Conservation (phyloP, 2,113 vertebrate species). For the Sinocyclocheilus rhinocerous region DNA sequence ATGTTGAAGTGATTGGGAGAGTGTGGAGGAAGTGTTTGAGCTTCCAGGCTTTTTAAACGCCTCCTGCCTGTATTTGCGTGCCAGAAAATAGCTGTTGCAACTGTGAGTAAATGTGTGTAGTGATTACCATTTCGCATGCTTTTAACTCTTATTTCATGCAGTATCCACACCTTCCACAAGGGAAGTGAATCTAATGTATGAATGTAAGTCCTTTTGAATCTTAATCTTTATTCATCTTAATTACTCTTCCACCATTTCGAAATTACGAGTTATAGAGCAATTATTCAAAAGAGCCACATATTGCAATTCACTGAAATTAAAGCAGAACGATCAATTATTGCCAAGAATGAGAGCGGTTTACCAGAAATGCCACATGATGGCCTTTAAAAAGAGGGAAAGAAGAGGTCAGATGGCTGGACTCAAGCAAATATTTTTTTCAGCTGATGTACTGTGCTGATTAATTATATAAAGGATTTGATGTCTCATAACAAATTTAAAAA, state of each 20-base stretch:
- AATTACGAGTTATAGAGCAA: neutral
- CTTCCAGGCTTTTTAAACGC: conserved; percentile 5
- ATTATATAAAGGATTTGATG: neutral
- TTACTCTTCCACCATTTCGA: neutral
- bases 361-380: neutral
- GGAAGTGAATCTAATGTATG: neutral
- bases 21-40: neutral
- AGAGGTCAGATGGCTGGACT: neutral
- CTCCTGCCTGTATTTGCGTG: neutral
- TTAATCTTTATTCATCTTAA: neutral
- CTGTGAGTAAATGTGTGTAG: neutral
- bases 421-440: neutral
- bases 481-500: neutral
- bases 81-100: conserved; percentile 18
- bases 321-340: neutral
- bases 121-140: neutral
- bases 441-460: neutral
- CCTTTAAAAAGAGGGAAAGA: neutral
- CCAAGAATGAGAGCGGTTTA: neutral
- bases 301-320: neutral
- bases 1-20: neutral
- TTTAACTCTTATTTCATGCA: neutral
- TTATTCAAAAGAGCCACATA: neutral
- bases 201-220: neutral
- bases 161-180: neutral